A percentile compares a stretch with the other conserved stretches of the same genome.
phyloP scores from a whole-genome alignment of 2,888 invertebrate genomes.

The Lepidochitona cinerea region DNA sequence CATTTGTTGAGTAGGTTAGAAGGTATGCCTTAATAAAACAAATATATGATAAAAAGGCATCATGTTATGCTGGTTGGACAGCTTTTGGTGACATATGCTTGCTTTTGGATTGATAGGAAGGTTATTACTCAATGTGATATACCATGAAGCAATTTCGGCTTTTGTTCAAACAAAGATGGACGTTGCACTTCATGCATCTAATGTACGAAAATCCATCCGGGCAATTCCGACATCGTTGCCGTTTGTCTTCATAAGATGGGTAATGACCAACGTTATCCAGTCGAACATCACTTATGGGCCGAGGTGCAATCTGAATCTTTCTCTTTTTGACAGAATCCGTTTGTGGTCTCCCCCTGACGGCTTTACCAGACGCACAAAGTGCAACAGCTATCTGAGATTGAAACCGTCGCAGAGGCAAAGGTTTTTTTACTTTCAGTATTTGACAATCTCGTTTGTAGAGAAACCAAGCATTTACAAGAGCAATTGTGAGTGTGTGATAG shows the following conservation, averaged over 20 bases:
- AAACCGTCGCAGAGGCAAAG: conserved; percentile 3
- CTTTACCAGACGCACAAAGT: background rate
- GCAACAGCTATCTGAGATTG: background rate
- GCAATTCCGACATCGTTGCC: background rate
- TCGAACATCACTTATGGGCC: background rate
- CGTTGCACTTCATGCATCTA: conserved; percentile 1
- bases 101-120: too few species aligned
- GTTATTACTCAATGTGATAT: too few species aligned
- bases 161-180: background rate
- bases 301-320: background rate
- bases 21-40: too few species aligned
- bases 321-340: background rate
- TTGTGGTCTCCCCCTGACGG: background rate
- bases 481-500: background rate
- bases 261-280: background rate
- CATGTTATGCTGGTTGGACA: too few species aligned
- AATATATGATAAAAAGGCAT: too few species aligned
- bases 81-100: too few species aligned
- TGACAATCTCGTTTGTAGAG: conserved; percentile 5
- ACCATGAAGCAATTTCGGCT: background rate
- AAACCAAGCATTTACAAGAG: conserved; percentile 19
- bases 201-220: background rate
- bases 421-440: background rate
- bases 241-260: background rate
- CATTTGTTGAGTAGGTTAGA: too few species aligned